Evolutionary conservation across 1,140 invertebrate species (phyloP).

Genomic region (Drosophila ironensis): DNA sequence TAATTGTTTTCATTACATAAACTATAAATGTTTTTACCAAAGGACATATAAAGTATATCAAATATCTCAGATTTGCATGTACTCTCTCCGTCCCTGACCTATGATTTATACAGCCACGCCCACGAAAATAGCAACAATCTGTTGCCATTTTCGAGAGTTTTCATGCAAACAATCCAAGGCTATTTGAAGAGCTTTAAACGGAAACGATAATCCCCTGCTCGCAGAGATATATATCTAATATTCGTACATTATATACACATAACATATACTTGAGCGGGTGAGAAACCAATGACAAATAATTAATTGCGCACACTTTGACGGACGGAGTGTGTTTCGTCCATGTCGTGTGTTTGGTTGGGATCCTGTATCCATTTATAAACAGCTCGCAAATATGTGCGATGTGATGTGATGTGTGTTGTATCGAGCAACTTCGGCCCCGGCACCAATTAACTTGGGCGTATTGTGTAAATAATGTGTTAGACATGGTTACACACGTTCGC

Average conservation of each 20-base stretch:
- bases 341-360: neutral
- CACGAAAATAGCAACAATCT: too few species aligned
- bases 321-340: neutral
- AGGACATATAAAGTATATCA: too few species aligned
- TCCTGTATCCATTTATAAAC: slow-evolving; percentile 63
- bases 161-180: neutral
- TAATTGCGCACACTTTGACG: slow-evolving; percentile 68
- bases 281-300: slow-evolving; percentile 74
- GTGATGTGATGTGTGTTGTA: slow-evolving; percentile 10
- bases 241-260: neutral
- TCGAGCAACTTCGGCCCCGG: slow-evolving; percentile 2
- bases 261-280: neutral
- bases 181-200: neutral
- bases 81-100: too few species aligned
- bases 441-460: slow-evolving; percentile 66
- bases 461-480: slow-evolving; percentile 75
- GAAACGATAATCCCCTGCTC: slow-evolving; percentile 5
- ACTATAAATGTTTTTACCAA: too few species aligned
- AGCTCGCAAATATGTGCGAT: slow-evolving; percentile 53
- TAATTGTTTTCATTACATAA: too few species aligned
- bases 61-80: too few species aligned
- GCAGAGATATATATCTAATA: neutral
- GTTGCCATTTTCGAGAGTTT: neutral
- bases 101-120: too few species aligned
- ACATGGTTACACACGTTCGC: slow-evolving; percentile 54